Evolutionary conservation across 2,797 vertebrate species (phyloP), one percentile per base, ranked within the genome.

Genomic region (Euphonia xanthogaster): DNA sequence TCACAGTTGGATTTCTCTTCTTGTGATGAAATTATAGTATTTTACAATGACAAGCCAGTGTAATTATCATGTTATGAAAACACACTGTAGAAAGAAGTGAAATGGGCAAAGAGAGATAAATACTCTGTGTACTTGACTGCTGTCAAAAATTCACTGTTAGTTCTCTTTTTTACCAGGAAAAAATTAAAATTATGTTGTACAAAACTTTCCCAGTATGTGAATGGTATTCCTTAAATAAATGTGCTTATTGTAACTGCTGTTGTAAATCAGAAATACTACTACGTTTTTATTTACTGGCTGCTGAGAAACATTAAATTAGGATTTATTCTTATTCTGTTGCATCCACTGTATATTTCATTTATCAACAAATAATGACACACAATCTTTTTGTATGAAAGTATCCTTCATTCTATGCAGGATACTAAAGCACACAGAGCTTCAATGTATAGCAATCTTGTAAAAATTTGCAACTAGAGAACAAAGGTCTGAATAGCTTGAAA

Each of bases 51-150:
- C 51, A 96, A 91, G 62, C 14, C 60, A 81, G 33, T 33, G 18
- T 88, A 95, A 95, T 96, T 92, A 90, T 73, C 24, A 55, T 45
- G 71, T 62, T 94, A 85, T 76, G 39, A 94, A 95, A 97, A 92
- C 37, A 74, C 66, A 87, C 37, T 47, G 28, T 17, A 66, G 58
- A 81, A 90, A 86, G 93, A 95, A 88, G 10, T 45, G 30, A 92
- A 90, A 88, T 48, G 42, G 88, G 54, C 47, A 94, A 94, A 91
- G 47, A 67, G 20, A 39, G 28, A 62, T 86, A 86, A 91, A 88
- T n/a, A 31, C 4, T 68, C 24, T 67, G 9, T 28, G 24, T 80
- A 70, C n/a, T 84, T 89, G 53, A 78, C 25, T 87, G 17, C 20
- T 91, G 60, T 60, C 3, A 6, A 67, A 44, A 83, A 76, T 72